Conservation (phyloP, 35 echinoderm and acorn worm species). For the Acanthaster planci region DNA sequence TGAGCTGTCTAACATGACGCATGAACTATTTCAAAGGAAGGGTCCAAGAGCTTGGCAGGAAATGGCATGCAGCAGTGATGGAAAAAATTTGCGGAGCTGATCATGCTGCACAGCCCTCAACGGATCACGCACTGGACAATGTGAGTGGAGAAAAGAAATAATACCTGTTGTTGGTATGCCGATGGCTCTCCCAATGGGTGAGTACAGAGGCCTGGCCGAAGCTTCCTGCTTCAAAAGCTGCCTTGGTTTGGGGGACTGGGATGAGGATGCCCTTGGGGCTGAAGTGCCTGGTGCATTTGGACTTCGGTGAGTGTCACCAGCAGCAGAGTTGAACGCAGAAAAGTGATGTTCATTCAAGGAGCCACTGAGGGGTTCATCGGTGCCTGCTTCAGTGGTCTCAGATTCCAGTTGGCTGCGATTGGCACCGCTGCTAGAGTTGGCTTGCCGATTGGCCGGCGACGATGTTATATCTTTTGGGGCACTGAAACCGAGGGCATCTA, state of each 20-base stretch:
- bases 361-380: background rate
- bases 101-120: no score
- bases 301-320: background rate
- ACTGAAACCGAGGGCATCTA: conserved; percentile 59
- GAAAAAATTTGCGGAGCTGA: no score
- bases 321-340: conserved; percentile 2
- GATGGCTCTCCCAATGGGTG: conserved; percentile 38
- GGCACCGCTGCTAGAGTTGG: background rate
- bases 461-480: background rate
- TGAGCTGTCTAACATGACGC: no score
- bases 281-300: background rate
- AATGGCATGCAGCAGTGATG: no score
- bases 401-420: background rate
- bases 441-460: background rate
- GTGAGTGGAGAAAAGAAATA: background rate
- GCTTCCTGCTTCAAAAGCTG: background rate
- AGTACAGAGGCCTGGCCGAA: conserved; percentile 17
- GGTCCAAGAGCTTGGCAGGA: no score
- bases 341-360: conserved; percentile 44
- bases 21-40: no score
- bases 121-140: no score
- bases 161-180: conserved; percentile 54
- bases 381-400: conserved; percentile 7
- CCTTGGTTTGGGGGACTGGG: no score
- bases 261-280: background rate